Percentiles rank a stretch among this genome's conserved stretches.
phyloP scores from a whole-genome alignment of 1,140 invertebrate species.

The Caerostris darwini region DNA sequence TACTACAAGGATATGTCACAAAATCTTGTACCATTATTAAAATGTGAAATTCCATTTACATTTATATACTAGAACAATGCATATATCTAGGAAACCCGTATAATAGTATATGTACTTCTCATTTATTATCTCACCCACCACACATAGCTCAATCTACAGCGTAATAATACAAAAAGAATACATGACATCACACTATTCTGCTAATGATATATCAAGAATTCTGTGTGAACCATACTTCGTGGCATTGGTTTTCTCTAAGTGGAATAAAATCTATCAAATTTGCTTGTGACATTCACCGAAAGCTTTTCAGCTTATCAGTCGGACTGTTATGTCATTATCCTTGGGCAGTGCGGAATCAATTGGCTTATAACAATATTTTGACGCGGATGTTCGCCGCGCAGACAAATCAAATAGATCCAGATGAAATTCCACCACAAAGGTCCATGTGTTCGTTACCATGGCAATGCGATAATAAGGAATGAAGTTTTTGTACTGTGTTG shows the following conservation, averaged over 20 bases:
- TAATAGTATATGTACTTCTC: too few species aligned
- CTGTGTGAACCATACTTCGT: not conserved
- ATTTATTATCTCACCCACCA: too few species aligned
- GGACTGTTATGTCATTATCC: conserved; percentile 63
- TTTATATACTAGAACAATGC: too few species aligned
- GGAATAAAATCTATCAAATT: conserved; percentile 63
- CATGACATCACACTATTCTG: not conserved
- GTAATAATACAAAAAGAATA: not conserved
- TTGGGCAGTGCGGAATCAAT: conserved; percentile 40
- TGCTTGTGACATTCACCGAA: conserved; percentile 41
- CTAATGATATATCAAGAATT: not conserved
- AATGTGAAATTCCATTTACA: too few species aligned
- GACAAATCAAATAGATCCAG: conserved; percentile 45
- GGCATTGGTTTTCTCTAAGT: not conserved
- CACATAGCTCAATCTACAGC: not conserved
- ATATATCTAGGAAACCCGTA: too few species aligned
- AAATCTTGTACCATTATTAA: too few species aligned
- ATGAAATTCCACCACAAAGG: conserved; percentile 27
- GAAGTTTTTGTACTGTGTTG: conserved; percentile 32
- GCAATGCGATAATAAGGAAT: conserved; percentile 25
- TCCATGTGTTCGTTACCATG: not conserved
- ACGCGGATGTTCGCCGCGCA: not conserved
- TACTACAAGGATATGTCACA: too few species aligned
- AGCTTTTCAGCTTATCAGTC: conserved; percentile 36
- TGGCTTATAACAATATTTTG: conserved; percentile 65